Base-by-base conservation (phyloP, 2,797 vertebrate genomes). In the Squalus acanthias region DNA sequence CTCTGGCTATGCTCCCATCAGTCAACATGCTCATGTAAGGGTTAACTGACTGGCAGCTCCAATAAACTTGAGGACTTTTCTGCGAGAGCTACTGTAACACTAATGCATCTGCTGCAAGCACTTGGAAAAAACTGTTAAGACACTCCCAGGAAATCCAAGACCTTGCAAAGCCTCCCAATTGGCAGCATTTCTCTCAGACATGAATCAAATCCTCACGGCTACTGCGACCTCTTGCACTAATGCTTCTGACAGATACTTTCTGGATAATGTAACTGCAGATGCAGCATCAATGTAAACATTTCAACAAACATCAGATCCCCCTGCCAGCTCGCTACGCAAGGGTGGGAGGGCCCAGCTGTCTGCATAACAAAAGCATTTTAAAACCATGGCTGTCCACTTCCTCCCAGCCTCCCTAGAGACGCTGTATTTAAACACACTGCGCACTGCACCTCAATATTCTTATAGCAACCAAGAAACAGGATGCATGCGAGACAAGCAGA, bases 341-440 rank as follows among this genome's bases (percentile, higher is more conserved):
- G 63, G 2, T 46, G 79, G 96, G 97, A 96, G 96, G 97, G 96
- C 74, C 67, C 24, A 17, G 96, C 57, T 39, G 50, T 92, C 96
- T 92, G 65, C 95, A 96, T 65, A 95, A 96, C 29, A 1, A 96
- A 96, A 95, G 96, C 96, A 96, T 96, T 96, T 2, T 0, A 97
- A 97, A 97, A 96, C 0, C 12, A 91, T 97, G 0, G 9, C 96
- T 96, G 63, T 93, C 89, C 60, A 96, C 96, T 97, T 97, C 96
- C 2, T 0, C 97, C 97, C 96, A 96, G 96, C 33, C 85, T 87
- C 74, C 0, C 96, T 70, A 88, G 96, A 96, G 96, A 96, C 65
- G 79, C 60, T 96, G 96, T 96, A 96, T 92, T 63, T 1, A 65
- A 93, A 93, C 63, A 60, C 9, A 93, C 91, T n/a, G 63, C n/a